phyloP scores from a whole-genome alignment of 2,113 vertebrate species.

The Phalacrocorax brasilianus region DNA sequence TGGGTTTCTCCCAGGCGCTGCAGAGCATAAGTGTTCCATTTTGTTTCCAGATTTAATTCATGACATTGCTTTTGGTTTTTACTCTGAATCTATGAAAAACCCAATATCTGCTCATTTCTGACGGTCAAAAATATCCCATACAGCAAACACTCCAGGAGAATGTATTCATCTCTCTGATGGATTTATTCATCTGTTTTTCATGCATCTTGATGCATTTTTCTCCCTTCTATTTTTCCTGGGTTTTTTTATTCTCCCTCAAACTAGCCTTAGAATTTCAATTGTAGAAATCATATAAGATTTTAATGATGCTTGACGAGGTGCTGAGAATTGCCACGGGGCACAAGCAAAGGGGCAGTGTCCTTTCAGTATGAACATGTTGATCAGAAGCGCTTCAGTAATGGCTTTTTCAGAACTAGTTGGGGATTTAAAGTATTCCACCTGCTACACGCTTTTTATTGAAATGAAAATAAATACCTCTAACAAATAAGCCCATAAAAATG shows the following conservation, averaged over 20 bases:
- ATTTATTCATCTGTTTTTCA: not conserved
- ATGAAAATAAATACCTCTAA: not conserved
- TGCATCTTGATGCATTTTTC: not conserved
- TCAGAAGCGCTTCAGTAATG: not conserved
- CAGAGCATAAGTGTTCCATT: not conserved
- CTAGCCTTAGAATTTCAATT: not conserved
- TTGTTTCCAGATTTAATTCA: not conserved
- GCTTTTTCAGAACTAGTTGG: not conserved
- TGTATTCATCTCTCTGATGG: not conserved
- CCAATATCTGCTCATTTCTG: not conserved
- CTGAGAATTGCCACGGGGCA: not conserved
- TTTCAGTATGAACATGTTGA: not conserved
- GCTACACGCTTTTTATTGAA: not conserved
- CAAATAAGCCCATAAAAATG: not conserved
- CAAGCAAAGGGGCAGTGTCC: not conserved
- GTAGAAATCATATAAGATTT: not conserved
- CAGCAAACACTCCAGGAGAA: not conserved
- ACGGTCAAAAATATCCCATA: not conserved
- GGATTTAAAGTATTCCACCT: not conserved
- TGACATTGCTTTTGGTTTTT: not conserved
- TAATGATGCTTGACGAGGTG: not conserved
- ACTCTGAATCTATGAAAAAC: not conserved
- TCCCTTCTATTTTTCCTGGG: not conserved
- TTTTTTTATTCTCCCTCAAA: not conserved
- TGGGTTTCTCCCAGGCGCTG: not conserved